These are phyloP conservation scores for Sebastes itinus DNA, from an alignment of 2,797 vertebrate species.

Conservation along the genomic window DNA sequence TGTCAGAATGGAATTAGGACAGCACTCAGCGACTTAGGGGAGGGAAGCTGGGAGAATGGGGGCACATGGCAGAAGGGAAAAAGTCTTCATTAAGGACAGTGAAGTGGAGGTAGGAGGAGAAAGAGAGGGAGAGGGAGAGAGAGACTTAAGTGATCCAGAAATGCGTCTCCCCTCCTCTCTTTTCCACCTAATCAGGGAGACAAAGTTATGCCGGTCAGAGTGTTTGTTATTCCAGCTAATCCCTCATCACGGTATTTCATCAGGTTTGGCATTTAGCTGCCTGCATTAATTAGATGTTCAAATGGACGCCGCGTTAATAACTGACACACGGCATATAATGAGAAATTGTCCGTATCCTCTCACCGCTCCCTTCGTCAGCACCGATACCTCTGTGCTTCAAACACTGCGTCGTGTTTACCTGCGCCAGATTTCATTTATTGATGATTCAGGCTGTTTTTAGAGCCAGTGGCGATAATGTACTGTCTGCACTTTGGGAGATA, in stretches of 20 bases:
- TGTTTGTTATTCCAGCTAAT: slow-evolving; percentile 77
- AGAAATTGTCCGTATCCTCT: slow-evolving; percentile 52
- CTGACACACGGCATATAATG: slow-evolving; percentile 59
- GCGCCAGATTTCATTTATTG: slow-evolving; percentile 63
- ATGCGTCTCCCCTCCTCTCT: slow-evolving; percentile 19
- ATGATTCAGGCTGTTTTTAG: slow-evolving; percentile 66
- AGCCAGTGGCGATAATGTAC: slow-evolving; percentile 63
- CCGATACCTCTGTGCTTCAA: slow-evolving; percentile 29
- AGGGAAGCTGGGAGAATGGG: slow-evolving; percentile 62
- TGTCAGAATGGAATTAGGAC: slow-evolving; percentile 75
- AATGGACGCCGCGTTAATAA: slow-evolving; percentile 65
- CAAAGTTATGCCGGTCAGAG: slow-evolving; percentile 71
- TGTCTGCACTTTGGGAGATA: slow-evolving; percentile 72
- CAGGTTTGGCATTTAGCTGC: slow-evolving; percentile 79
- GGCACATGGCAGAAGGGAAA: slow-evolving; percentile 56
- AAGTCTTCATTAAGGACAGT: slow-evolving; percentile 73
- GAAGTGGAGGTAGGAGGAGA: slow-evolving; percentile 51
- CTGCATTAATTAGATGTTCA: slow-evolving; percentile 77
- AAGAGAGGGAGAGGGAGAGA: background rate
- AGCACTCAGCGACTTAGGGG: slow-evolving; percentile 59
- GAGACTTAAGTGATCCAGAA: slow-evolving; percentile 56
- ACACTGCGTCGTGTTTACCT: slow-evolving; percentile 56
- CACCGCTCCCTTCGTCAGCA: slow-evolving; percentile 26
- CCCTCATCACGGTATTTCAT: slow-evolving; percentile 73
- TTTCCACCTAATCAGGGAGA: slow-evolving; percentile 65